Evolutionary conservation across 2,888 invertebrate genomes (phyloP), one percentile per base, ranked within the genome.

Genomic region (Xylophagus ater): DNA sequence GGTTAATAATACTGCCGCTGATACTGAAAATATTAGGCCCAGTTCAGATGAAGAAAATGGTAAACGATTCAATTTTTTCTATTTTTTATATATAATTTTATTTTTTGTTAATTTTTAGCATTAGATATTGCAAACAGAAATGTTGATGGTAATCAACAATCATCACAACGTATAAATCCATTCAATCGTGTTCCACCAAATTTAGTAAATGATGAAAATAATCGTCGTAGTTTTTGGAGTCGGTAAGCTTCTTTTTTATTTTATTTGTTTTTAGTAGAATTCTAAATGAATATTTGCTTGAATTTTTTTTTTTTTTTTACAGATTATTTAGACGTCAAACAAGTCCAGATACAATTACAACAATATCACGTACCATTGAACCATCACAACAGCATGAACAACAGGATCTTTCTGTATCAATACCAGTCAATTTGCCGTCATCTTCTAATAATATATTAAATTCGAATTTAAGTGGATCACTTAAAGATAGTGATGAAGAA

Each of bases 401-500:
- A 5, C 30, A 9, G 29, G 18, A 10, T 19, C 41, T 34, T 23
- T 15, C 26, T 34, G 34, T 30, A 21, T 35, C 42, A 21, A 34
- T 25, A 17, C 17, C 35, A 26, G 40, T 32, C 6, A 29, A 38
- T 29, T 35, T 44, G 23, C 44, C 35, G 8, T 39, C 47, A 35
- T 36, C 50, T 3, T 61, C 65, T 33, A 65, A 65, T 51, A 65
- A 65, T 51, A 58, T 65, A 45, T 52, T 65, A 33, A 65, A 65
- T 55, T 56, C 61, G 53, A 62, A 65, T 57, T 58, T 64, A 52
- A 59, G 64, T 50, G 65, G 64, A 41, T 64, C 64, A 29, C 62
- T 65, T 42, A 59, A 58, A 45, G 60, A 58, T 40, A 59, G 55
- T 40, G 55, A 56, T 37, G 49, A 55, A 31, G 46, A 47, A 23